These are phyloP conservation scores for Corynorhinus townsendii DNA, from an alignment of 2,113 vertebrate genomes.

Conservation along the genomic window DNA sequence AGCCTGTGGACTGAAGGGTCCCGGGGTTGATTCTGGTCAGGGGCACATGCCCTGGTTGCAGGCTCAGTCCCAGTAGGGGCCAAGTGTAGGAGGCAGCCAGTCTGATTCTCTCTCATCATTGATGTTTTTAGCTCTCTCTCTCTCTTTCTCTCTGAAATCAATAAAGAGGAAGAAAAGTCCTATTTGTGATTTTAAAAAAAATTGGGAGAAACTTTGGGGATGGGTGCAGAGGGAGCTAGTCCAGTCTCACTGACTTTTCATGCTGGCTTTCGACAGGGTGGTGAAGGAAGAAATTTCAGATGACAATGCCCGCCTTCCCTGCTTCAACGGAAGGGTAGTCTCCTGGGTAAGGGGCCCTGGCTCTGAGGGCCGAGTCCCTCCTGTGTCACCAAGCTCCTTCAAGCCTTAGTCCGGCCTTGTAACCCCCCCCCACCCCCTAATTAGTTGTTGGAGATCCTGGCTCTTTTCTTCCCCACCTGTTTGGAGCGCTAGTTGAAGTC, in stretches of 20 bases:
- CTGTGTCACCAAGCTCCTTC: not conserved
- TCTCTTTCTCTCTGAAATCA: not conserved
- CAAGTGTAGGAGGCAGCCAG: too few species aligned
- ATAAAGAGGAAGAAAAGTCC: not conserved
- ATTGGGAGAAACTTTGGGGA: not conserved
- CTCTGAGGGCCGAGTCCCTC: not conserved
- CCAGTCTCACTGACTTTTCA: not conserved
- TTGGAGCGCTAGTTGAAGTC: not conserved
- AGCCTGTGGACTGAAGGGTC: too few species aligned
- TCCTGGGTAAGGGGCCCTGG: conserved; percentile 88
- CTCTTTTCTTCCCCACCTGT: not conserved
- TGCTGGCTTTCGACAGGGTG: conserved; percentile 81
- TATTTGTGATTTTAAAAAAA: not conserved
- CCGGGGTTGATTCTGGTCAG: not conserved
- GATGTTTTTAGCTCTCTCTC: not conserved
- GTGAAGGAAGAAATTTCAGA: conserved; percentile 95
- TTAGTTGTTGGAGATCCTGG: not conserved
- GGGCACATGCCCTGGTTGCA: not conserved
- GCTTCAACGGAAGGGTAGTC: conserved; percentile 93
- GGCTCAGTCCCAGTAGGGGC: not conserved
- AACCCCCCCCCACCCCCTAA: not conserved
- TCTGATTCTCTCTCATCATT: too few species aligned
- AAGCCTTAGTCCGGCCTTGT: not conserved
- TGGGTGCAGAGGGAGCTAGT: not conserved
- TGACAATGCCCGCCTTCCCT: conserved; percentile 88